A percentile compares a stretch with the other conserved stretches of the same genome.
phyloP scores from a whole-genome alignment of 1,140 invertebrate genomes.

The Drosophila prosaltans region DNA sequence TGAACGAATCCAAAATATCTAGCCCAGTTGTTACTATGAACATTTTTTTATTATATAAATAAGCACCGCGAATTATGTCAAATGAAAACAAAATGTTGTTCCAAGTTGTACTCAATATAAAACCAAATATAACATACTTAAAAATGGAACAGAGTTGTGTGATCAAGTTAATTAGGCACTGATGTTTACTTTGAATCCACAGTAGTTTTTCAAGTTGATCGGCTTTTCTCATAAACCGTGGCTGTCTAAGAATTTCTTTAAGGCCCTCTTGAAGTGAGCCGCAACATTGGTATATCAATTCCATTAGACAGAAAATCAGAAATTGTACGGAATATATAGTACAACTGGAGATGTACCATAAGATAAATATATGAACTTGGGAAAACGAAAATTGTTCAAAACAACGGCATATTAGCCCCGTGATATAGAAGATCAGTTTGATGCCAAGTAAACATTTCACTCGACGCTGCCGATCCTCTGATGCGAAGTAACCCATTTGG shows the following conservation, averaged over 20 bases:
- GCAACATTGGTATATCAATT: not conserved
- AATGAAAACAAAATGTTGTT: not conserved
- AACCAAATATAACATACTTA: not conserved
- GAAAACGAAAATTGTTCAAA: too few species aligned
- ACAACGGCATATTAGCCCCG: too few species aligned
- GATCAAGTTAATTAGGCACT: not conserved
- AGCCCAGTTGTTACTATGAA: too few species aligned
- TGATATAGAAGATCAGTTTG: too few species aligned
- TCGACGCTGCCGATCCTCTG: too few species aligned
- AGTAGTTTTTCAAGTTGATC: not conserved
- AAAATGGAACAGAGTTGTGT: not conserved
- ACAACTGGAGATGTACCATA: not conserved
- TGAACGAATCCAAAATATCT: too few species aligned
- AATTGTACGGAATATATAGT: not conserved
- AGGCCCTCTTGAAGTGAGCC: not conserved
- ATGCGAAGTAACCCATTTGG: too few species aligned
- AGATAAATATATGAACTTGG: too few species aligned
- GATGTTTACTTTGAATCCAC: not conserved
- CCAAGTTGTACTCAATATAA: not conserved
- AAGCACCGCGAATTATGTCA: not conserved
- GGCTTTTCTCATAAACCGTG: too few species aligned
- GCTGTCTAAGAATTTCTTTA: not conserved
- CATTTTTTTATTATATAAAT: not conserved
- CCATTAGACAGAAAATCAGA: not conserved
- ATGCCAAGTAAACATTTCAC: too few species aligned